phyloP scores from a whole-genome alignment of 2,888 invertebrate species.

The Chouioia cunea region DNA sequence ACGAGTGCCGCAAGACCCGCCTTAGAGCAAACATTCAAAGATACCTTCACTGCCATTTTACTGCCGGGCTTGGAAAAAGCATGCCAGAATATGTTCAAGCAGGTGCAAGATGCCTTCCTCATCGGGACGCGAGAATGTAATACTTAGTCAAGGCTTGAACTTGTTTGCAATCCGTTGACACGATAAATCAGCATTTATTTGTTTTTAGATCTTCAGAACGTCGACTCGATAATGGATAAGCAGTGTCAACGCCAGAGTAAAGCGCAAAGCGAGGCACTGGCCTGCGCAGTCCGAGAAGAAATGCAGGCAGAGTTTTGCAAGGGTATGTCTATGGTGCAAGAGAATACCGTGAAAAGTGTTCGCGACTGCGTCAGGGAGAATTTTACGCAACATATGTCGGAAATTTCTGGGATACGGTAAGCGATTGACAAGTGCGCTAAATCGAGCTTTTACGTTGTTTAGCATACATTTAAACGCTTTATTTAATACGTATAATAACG shows the following conservation, averaged over 20 bases:
- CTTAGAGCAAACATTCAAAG: slow-evolving; percentile 82
- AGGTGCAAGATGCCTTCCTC: slow-evolving; percentile 89
- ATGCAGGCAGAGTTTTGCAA: slow-evolving; percentile 61
- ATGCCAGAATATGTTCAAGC: slow-evolving; percentile 87
- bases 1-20: slow-evolving; percentile 79
- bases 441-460: neutral
- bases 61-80: slow-evolving; percentile 90
- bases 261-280: slow-evolving; percentile 59
- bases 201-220: slow-evolving; percentile 70
- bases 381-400: slow-evolving; percentile 63
- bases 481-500: neutral
- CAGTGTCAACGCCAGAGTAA: slow-evolving; percentile 66
- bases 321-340: slow-evolving; percentile 59
- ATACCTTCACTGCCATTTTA: slow-evolving; percentile 81
- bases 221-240: slow-evolving; percentile 69
- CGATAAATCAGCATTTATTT: no score
- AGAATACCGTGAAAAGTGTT: slow-evolving; percentile 60
- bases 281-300: slow-evolving; percentile 60
- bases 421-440: slow-evolving; percentile 9
- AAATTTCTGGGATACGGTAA: slow-evolving; percentile 63
- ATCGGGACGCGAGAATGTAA: slow-evolving; percentile 92
- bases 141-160: slow-evolving; percentile 56
- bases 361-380: slow-evolving; percentile 64
- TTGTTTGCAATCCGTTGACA: no score
- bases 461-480: neutral